Base-by-base conservation (phyloP, 1,140 invertebrate species). In the Eulimnadia texana region DNA sequence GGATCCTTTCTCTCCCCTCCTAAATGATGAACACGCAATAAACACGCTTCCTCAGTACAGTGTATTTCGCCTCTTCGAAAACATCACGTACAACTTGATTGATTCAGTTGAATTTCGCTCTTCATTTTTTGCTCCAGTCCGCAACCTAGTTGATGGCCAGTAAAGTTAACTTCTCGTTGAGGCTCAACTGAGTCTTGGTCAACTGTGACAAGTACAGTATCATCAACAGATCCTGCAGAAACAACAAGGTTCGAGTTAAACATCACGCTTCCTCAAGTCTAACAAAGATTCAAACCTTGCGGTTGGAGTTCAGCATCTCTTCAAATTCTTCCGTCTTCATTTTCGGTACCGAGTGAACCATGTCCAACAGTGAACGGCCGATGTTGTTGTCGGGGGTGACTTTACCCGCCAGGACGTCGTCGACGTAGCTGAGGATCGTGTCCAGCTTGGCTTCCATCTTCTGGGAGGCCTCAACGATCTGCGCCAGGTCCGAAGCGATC, bases 151-250 rank as follows among this genome's bases (percentile, higher is more conserved):
- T 42, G 33, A 61, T 42, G 3, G 86, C 87, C 47, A 90, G 76
- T 61, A 89, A 78, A 3, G 86, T 91, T 2, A 98, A 77, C 73
- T 97, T 96, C 74, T 97, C 93, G 72, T 95, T 95, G 22, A 98
- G 77, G 70, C 92, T 88, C 64, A 97, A 78, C 75, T 98, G 93
- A 6, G 91, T 93, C 76, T 93, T 92, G 64, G 93, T 93, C n/a
- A 98, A 78, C 71, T 97, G 93, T 9, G 92, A 89, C 24, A 98
- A 77, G 47, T 93, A 94, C 65, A 94, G 84, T 53, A 97, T 92
- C 93, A 97, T 95, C 50, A 98, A 76, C 63, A 97, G 79, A 79
- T 98, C 93, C 81, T 84, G 73, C 13, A 72, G 72, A 64, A 66
- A 67, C 63, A 64, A 69, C 66, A 67, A 63, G 58, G 57, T 27